phyloP scores from a whole-genome alignment of 2,888 invertebrate genomes.

The Leuctra nigra region DNA sequence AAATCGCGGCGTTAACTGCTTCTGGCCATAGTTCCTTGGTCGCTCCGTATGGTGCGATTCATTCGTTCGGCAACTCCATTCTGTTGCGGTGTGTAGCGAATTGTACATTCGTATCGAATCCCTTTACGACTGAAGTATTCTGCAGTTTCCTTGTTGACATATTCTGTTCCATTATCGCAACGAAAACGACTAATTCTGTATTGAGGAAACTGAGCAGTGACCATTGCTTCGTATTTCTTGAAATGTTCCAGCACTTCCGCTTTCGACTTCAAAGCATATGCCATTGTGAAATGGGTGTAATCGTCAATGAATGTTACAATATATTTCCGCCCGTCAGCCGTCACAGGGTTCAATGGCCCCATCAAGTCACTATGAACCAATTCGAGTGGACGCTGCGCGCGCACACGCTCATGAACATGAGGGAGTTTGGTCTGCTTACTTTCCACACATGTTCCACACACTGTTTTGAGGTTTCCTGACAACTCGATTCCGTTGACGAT shows the following conservation, averaged over 20 bases:
- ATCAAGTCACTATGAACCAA: slow-evolving; percentile 26
- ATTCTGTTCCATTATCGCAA: slow-evolving; percentile 34
- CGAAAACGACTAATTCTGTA: slow-evolving; percentile 31
- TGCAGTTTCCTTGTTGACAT: slow-evolving; percentile 30
- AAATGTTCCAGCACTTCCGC: slow-evolving; percentile 29
- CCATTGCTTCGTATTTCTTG: slow-evolving; percentile 30
- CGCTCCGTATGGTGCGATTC: not conserved
- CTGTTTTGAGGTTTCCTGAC: not conserved
- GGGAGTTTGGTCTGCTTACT: slow-evolving; percentile 28
- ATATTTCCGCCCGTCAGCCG: slow-evolving; percentile 26
- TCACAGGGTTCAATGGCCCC: slow-evolving; percentile 22
- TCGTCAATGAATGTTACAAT: slow-evolving; percentile 30
- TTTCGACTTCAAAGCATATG: slow-evolving; percentile 28
- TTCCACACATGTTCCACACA: slow-evolving; percentile 29
- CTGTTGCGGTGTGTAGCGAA: slow-evolving; percentile 9
- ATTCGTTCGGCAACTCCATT: slow-evolving; percentile 11
- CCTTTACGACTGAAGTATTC: slow-evolving; percentile 11
- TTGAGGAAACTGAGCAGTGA: slow-evolving; percentile 28
- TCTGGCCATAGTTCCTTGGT: slow-evolving; percentile 6
- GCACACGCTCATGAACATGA: slow-evolving; percentile 25
- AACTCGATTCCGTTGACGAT: not conserved
- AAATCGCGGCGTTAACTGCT: slow-evolving; percentile 2
- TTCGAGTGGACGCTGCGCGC: slow-evolving; percentile 26
- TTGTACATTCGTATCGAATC: slow-evolving; percentile 9
- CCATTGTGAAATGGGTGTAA: slow-evolving; percentile 27